These are phyloP conservation scores for Eupelmus urozonus DNA, from an alignment of 2,888 invertebrate species.

Conservation along the genomic window DNA sequence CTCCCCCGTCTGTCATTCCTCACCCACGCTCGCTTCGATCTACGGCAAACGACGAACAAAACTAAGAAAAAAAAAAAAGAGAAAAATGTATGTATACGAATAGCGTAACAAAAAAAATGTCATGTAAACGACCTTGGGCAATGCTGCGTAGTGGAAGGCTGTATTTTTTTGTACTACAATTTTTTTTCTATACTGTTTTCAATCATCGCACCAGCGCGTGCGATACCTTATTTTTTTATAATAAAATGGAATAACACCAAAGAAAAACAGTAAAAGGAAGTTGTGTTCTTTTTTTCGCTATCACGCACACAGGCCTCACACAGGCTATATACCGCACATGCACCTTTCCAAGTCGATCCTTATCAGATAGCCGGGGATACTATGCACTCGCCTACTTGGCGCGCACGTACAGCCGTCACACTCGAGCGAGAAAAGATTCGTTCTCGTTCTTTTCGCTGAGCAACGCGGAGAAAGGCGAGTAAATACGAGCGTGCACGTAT, in stretches of 20 bases:
- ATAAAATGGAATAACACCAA: slow-evolving; percentile 39
- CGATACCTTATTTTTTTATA: slow-evolving; percentile 25
- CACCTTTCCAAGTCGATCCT: slow-evolving; percentile 8
- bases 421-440: not conserved
- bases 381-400: not conserved
- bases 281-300: slow-evolving; percentile 3
- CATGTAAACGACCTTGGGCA: slow-evolving; percentile 26
- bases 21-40: not conserved
- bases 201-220: slow-evolving; percentile 9
- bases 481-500: not conserved
- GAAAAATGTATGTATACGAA: too few relatives aligned
- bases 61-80: too few relatives aligned
- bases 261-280: slow-evolving; percentile 17
- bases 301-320: not conserved
- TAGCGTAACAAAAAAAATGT: not conserved
- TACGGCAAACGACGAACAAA: not conserved
- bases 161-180: slow-evolving; percentile 19
- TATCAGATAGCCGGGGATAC: not conserved
- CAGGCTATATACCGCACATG: not conserved
- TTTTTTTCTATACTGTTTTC: slow-evolving; percentile 28
- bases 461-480: slow-evolving; percentile 24
- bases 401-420: slow-evolving; percentile 6
- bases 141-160: not conserved
- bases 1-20: too few relatives aligned
- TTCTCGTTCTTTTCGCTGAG: not conserved